Conservation (phyloP, 2,888 invertebrate genomes). For the Tipula confusa region DNA sequence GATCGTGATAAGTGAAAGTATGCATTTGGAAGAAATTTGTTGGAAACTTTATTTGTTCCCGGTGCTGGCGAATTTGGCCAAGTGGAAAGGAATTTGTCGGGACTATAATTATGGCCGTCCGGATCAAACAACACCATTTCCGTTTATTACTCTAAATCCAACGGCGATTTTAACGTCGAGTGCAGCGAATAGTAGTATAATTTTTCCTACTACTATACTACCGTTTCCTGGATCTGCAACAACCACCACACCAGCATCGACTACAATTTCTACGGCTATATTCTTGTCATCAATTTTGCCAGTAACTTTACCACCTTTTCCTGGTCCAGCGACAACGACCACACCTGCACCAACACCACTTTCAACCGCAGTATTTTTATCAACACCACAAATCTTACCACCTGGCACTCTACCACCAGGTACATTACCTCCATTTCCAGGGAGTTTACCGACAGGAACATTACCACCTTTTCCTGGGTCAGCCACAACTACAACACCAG, state of each 20-base stretch:
- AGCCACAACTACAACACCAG: constrained; percentile 33
- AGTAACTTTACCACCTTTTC: constrained; percentile 36
- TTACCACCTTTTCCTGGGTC: constrained; percentile 35
- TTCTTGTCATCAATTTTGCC: constrained; percentile 33
- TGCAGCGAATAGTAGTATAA: constrained; percentile 31
- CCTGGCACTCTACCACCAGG: neutral
- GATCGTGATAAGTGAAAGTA: constrained; percentile 33
- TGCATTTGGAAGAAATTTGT: constrained; percentile 45
- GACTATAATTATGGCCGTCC: constrained; percentile 35
- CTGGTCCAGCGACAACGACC: constrained; percentile 33
- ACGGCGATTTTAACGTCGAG: constrained; percentile 37
- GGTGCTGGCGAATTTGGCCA: constrained; percentile 46
- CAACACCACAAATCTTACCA: neutral
- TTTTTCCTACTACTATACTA: neutral
- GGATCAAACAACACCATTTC: constrained; percentile 42
- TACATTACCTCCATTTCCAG: constrained; percentile 30
- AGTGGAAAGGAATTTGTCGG: constrained; percentile 46
- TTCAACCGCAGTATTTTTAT: neutral
- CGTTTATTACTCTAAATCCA: constrained; percentile 42
- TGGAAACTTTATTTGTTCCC: constrained; percentile 48
- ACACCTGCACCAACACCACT: constrained; percentile 30
- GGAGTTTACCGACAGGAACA: constrained; percentile 36
- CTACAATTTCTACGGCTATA: constrained; percentile 33
- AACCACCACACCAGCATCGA: constrained; percentile 34
- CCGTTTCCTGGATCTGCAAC: constrained; percentile 33